Evolutionary conservation across 1,140 invertebrate genomes (phyloP).

Genomic region (Heliothis virescens): DNA sequence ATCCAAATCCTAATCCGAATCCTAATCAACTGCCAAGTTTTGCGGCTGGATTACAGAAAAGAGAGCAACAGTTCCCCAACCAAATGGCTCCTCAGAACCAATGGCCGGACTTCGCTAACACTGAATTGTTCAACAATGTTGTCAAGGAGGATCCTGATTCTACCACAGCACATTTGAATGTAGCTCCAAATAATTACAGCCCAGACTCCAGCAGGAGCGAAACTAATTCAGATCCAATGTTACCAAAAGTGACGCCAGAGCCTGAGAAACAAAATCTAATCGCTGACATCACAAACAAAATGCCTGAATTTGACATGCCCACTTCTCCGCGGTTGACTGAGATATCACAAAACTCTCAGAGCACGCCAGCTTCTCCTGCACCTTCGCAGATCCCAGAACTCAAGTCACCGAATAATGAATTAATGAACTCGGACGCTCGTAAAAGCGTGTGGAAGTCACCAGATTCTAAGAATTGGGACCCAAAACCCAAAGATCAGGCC

Average conservation of each 20-base stretch:
- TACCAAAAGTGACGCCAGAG: constrained; percentile 68
- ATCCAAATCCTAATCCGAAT: constrained; percentile 53
- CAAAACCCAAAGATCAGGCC: constrained; percentile 72
- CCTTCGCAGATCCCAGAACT: constrained; percentile 72
- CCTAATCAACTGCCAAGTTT: constrained; percentile 78
- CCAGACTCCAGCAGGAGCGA: constrained; percentile 83
- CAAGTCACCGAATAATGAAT: constrained; percentile 78
- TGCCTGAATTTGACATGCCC: constrained; percentile 79
- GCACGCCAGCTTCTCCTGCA: constrained; percentile 73
- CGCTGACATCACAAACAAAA: constrained; percentile 70
- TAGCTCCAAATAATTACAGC: constrained; percentile 83
- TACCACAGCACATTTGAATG: constrained; percentile 87
- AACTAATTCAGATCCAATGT: constrained; percentile 69
- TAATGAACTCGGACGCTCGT: constrained; percentile 66
- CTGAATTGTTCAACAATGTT: constrained; percentile 83
- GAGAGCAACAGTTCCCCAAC: constrained; percentile 67
- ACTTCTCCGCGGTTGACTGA: constrained; percentile 80
- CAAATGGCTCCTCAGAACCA: constrained; percentile 80
- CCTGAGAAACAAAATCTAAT: constrained; percentile 71
- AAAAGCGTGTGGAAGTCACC: constrained; percentile 83
- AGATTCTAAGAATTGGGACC: constrained; percentile 81
- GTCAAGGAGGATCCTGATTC: constrained; percentile 89
- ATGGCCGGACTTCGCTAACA: constrained; percentile 85
- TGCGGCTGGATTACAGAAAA: constrained; percentile 76
- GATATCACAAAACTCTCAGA: constrained; percentile 78